A percentile compares a stretch with the other conserved stretches of the same genome.
phyloP scores from a whole-genome alignment of 2,113 vertebrate species.

The Mungos mungo region DNA sequence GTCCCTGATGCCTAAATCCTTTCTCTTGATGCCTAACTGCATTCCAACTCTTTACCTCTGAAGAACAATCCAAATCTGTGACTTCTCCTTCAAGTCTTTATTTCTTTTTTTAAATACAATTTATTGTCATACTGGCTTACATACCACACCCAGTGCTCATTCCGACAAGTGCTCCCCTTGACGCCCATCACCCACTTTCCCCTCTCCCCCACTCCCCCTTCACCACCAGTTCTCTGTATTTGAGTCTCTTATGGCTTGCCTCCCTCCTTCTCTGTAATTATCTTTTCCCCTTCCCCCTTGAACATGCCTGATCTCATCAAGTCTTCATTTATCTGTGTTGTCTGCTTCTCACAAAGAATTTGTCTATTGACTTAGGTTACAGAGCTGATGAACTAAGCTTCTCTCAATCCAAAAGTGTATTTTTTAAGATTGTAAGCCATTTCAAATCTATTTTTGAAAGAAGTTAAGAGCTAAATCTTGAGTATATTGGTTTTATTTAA shows the following conservation, averaged over 20 bases:
- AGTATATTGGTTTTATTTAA: neutral
- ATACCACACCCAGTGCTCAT: no score
- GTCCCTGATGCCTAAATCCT: neutral
- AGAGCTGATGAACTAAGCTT: neutral
- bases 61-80: neutral
- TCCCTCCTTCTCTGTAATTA: no score
- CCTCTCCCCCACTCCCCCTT: no score
- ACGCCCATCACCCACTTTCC: no score
- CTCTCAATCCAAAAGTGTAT: neutral
- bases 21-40: neutral
- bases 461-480: neutral
- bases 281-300: no score
- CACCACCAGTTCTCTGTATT: no score
- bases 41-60: neutral
- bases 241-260: no score
- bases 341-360: neutral
- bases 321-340: neutral
- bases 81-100: neutral
- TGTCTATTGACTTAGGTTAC: neutral
- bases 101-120: neutral
- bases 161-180: no score
- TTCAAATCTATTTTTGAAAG: slow-evolving; percentile 28
- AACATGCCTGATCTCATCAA: no score
- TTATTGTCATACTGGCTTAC: no score
- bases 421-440: neutral